phyloP scores from a whole-genome alignment of 1,140 invertebrate species.

The Brachionus paranguensis region DNA sequence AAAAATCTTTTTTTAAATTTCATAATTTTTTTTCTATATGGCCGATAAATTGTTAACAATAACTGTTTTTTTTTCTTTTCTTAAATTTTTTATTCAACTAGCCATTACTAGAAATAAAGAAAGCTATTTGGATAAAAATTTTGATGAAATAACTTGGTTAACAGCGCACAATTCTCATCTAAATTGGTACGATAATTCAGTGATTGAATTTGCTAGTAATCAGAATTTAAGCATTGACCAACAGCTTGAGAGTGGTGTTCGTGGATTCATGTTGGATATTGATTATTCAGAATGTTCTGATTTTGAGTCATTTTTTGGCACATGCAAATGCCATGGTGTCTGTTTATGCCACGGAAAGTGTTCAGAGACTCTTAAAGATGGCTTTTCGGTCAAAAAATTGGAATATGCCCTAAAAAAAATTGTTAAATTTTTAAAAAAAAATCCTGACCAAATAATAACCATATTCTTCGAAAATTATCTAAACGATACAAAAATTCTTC shows the following conservation, averaged over 20 bases:
- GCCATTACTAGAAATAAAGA: not conserved
- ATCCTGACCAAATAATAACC: slow-evolving; percentile 18
- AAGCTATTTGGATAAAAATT: not conserved
- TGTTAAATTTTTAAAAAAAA: slow-evolving; percentile 7
- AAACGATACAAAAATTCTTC: not conserved
- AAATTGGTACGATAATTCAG: slow-evolving; percentile 8
- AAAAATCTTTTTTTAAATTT: not conserved
- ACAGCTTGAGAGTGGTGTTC: not conserved
- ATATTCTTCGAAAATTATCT: slow-evolving; percentile 29
- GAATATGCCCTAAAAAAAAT: slow-evolving; percentile 27
- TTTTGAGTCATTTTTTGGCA: slow-evolving; percentile 5
- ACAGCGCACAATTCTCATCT: slow-evolving; percentile 31
- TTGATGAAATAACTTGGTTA: slow-evolving; percentile 25
- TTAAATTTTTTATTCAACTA: not conserved
- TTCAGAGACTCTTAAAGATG: slow-evolving; percentile 13
- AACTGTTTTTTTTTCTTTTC: not conserved
- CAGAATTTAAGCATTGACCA: slow-evolving; percentile 16
- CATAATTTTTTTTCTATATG: not conserved
- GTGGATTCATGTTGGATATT: slow-evolving; percentile 35
- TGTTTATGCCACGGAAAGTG: slow-evolving; percentile 33
- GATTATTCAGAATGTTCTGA: not conserved
- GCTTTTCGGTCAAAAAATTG: slow-evolving; percentile 10
- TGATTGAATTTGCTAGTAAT: slow-evolving; percentile 1
- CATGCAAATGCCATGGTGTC: slow-evolving; percentile 19
- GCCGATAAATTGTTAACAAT: not conserved